These are phyloP conservation scores for Carollia perspicillata DNA, from an alignment of 2,113 vertebrate species.

Conservation along the genomic window DNA sequence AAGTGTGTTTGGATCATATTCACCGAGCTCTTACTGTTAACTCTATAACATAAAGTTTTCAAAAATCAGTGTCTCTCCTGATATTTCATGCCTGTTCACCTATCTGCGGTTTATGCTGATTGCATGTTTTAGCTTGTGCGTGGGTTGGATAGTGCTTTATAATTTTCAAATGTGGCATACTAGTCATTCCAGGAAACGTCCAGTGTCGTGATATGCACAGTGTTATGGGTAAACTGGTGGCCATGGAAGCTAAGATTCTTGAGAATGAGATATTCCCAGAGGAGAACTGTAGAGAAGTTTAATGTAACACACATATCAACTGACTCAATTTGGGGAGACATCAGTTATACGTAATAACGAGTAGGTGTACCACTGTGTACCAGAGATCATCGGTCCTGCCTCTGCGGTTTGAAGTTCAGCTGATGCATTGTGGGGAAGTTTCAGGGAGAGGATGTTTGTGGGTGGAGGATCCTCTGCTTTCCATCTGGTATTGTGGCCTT, in stretches of 20 bases:
- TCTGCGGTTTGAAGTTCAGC: not conserved
- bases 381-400: not conserved
- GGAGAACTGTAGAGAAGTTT: not conserved
- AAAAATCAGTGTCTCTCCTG: not conserved
- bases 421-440: not conserved
- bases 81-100: not conserved
- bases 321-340: not conserved
- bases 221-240: not conserved
- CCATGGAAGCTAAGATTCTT: not conserved
- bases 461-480: not conserved
- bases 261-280: not conserved
- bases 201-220: not conserved
- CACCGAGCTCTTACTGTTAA: not conserved
- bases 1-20: not conserved
- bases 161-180: not conserved
- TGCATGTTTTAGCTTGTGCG: not conserved
- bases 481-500: not conserved
- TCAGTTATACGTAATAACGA: not conserved
- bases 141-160: not conserved
- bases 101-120: not conserved
- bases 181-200: not conserved
- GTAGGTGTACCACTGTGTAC: not conserved
- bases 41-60: not conserved
- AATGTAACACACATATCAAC: not conserved
- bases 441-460: not conserved